A percentile compares a stretch with the other conserved stretches of the same genome.
Conservation (phyloP, 2,888 invertebrate species). For the Tricholauxania praeusta region DNA sequence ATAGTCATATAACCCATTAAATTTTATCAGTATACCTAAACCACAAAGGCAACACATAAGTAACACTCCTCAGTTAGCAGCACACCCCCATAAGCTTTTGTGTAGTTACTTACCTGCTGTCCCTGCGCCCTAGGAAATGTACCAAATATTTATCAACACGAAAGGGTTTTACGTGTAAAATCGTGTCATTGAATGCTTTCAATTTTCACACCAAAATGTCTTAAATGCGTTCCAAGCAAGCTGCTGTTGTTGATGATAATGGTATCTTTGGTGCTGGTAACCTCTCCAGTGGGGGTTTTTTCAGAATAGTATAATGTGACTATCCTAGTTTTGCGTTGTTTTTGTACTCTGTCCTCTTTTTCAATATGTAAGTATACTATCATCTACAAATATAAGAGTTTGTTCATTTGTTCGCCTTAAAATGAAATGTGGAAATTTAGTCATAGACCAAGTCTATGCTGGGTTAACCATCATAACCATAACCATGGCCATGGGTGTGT, state of each 20-base stretch:
- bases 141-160: constrained; percentile 31
- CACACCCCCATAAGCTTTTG: neutral
- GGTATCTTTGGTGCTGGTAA: constrained; percentile 14
- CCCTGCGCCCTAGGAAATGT: no score
- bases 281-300: neutral
- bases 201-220: constrained; percentile 44
- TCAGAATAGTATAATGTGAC: neutral
- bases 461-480: neutral
- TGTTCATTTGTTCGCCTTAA: neutral
- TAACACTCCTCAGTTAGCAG: neutral
- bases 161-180: constrained; percentile 29
- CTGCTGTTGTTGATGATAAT: constrained; percentile 23
- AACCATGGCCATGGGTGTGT: constrained; percentile 40
- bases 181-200: constrained; percentile 43
- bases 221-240: constrained; percentile 6
- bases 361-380: neutral
- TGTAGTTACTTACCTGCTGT: no score
- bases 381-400: neutral
- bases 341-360: neutral
- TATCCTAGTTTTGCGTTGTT: neutral
- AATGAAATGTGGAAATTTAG: constrained; percentile 27
- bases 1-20: neutral
- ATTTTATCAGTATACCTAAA: no score
- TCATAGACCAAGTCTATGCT: constrained; percentile 12
- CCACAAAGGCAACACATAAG: neutral